These are phyloP conservation scores for Vidua macroura DNA, from an alignment of 2,113 vertebrate species.

Conservation along the genomic window DNA sequence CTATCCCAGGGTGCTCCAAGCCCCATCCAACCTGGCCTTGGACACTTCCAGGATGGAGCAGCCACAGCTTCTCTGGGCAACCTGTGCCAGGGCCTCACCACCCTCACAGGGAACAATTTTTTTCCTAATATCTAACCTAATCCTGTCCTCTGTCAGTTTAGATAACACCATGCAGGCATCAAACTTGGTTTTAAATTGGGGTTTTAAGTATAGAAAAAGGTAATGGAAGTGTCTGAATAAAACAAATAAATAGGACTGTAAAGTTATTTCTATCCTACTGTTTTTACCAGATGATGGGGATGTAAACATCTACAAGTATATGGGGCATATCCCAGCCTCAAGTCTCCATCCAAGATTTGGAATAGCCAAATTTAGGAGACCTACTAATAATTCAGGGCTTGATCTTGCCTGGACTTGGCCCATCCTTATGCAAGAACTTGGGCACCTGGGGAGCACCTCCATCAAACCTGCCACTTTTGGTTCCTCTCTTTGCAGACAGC, in stretches of 20 bases:
- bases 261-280: background rate
- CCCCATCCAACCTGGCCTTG: rapidly evolving
- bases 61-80: background rate
- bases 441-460: background rate
- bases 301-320: background rate
- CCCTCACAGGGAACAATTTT: background rate
- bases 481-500: background rate
- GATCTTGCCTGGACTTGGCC: background rate
- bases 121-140: background rate
- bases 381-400: background rate
- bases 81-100: rapidly evolving
- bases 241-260: background rate
- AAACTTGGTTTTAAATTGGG: background rate
- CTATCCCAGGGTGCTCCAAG: rapidly evolving
- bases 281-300: background rate
- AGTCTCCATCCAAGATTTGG: background rate
- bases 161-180: background rate
- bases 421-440: background rate
- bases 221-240: background rate
- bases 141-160: background rate
- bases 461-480: background rate
- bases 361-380: background rate
- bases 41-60: background rate
- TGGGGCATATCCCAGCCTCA: rapidly evolving
- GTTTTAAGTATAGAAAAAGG: background rate